Base-by-base conservation (phyloP, 2,113 vertebrate species). In the Camelus bactrianus region DNA sequence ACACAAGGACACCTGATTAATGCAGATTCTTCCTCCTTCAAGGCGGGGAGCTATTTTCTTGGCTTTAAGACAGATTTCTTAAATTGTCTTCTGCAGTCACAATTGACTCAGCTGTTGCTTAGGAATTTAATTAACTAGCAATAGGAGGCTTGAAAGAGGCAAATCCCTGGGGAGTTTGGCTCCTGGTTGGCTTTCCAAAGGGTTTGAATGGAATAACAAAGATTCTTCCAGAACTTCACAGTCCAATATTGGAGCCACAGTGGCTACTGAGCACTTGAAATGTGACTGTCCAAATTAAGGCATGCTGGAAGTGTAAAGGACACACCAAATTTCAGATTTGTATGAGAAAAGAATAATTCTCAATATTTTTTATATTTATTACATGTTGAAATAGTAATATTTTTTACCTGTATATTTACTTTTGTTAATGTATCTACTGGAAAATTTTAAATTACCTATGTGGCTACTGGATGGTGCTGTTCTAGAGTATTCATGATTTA, bases 101-200 rank as follows among this genome's bases (percentile, higher is more conserved):
- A 82, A 97, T 76, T 96, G 95, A 96, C 87, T 97, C 93, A 96
- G 91, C 64, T 2, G 12, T 98, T 97, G 97, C 95, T 96, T 96
- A 95, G 97, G 87, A 80, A 96, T 96, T 94, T 96, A 97, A 94
- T 97, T 93, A 97, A 91, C 89, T 69, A 83, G 92, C 70, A 85
- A 85, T 52, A 10, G 22, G 93, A 90, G 65, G 75, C 70, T 94
- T 81, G 65, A 75, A 80, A 95, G 90, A 96, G 88, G 84, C 67
- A 90, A 83, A 52, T 17, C 70, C 54, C 46, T 90, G 79, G 60
- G 90, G 52, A 92, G 69, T 80, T 86, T 46, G 69, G 24, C 79
- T 86, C 24, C 60, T 87, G 35, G 70, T 52, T 91, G 70, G 64
- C 56, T 94, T 58, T 13, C 30, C 79, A 50, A 42, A 82, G 48